Evolutionary conservation across 2,888 invertebrate species (phyloP), one percentile per base, ranked within the genome.

Genomic region (Apocheima hispidaria): DNA sequence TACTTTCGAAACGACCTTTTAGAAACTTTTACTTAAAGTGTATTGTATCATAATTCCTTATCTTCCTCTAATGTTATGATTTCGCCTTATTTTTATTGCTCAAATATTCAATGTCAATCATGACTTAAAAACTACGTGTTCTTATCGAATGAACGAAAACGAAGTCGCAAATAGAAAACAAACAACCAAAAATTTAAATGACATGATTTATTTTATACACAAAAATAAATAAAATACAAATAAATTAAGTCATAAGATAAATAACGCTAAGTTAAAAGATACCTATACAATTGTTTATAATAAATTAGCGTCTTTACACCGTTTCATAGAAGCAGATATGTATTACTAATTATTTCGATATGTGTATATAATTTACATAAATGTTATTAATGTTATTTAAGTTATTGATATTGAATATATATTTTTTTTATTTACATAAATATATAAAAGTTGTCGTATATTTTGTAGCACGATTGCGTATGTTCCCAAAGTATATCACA

Each of bases 291-390:
- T 56, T 35, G 72, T 73, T 75, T 74, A 74, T 72, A 73, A 75
- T 70, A 40, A 73, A 65, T 69, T 74, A 71, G 74, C 72, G 73
- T 74, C 69, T 71, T 71, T 57, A 73, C 71, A 76, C 69, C 74
- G 75, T 82, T 83, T 75, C 89, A 88, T 88, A 90, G 89, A 88
- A 90, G 90, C 90, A 90, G 88, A 90, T 89, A 89, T 89, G 88
- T 87, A 80, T 82, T 28, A 49, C 28, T 74, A 74, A 70, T 71
- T 57, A 51, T 62, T 70, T 64, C 72, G 81, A 85, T 87, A 88
- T 88, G 86, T 86, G 78, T 73, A 40, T 55, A 44, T 41, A 40
- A 44, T 43, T 21, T 23, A 51, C 56, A 56, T 44, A 63, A 59
- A 43, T 55, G 57, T 49, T n/a, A n/a, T n/a, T n/a, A n/a, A n/a